Base-by-base conservation (phyloP, 1,140 invertebrate species). In the Pinna nobilis region DNA sequence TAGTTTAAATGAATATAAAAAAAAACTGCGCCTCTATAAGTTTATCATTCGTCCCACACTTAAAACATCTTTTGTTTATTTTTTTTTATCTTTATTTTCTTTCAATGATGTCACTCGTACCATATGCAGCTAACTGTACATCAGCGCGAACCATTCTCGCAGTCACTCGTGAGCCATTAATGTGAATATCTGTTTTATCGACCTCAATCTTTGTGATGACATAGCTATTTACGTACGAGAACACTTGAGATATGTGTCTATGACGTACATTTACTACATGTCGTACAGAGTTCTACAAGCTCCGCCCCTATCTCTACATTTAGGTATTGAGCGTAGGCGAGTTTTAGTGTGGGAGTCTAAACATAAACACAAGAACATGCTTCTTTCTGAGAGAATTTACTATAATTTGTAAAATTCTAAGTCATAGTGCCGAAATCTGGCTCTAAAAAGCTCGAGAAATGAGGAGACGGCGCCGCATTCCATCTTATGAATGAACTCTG, bases 351-450 rank as follows among this genome's bases (percentile, higher is more conserved):
- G 69, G 61, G 73, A 67, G 64, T 66, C 59, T 39, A 69, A 65
- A 75, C 67, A 70, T 75, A 75, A 75, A 75, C 73, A 75, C 49
- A 59, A 55, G 23, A 69, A 44, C 70, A 55, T 66, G 70, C 44
- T 60, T 64, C 64, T 63, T 35, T 63, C 28, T 25, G 20, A 41
- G 15, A 23, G n/a, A 63, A 44, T 25, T 63, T 63, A 63, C 59
- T 63, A 63, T 23, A 44, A 63, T 41, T 20, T 44, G 28, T 18
- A 63, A 15, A 37, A 32, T 63, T 37, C 25, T 20, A 23, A 13
- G 9, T 3, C 37, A n/a, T 9, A 23, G n/a, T 41, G 32, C 59
- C n/a, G 2, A 63, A 63, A 63, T 47, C 28, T 23, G n/a, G n/a
- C n/a, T 13, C 28, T 23, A 28, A 35, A 66, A 66, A 51, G 37